phyloP scores from a whole-genome alignment of 2,797 vertebrate species.

The Pagetopsis macropterus region DNA sequence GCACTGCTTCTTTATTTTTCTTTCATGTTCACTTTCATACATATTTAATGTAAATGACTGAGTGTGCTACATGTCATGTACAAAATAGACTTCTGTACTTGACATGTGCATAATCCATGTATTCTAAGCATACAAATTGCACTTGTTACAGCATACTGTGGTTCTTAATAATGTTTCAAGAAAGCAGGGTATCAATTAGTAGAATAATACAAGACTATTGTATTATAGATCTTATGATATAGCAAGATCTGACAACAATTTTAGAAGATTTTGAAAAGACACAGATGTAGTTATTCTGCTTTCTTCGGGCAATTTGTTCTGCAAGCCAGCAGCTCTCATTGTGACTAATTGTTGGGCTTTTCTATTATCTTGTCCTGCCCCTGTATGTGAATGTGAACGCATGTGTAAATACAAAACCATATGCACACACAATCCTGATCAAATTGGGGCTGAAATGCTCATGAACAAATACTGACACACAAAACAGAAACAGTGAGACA shows the following conservation, averaged over 20 bases:
- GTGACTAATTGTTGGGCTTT: slow-evolving; percentile 45
- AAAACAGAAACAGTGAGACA: neutral
- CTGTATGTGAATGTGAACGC: slow-evolving; percentile 18
- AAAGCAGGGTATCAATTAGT: neutral
- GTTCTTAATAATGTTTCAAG: neutral
- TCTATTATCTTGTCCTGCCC: slow-evolving; percentile 36
- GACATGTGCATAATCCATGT: neutral
- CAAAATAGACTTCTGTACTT: neutral
- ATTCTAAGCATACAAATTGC: neutral
- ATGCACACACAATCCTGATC: slow-evolving; percentile 13
- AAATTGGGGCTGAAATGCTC: slow-evolving; percentile 13
- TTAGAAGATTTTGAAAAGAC: slow-evolving; percentile 21
- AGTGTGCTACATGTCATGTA: neutral
- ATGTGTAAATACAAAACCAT: slow-evolving; percentile 38
- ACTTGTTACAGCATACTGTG: neutral
- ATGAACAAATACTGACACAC: slow-evolving; percentile 20
- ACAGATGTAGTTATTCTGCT: slow-evolving; percentile 29
- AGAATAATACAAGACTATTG: neutral
- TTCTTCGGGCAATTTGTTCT: slow-evolving; percentile 33
- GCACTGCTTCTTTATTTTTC: neutral
- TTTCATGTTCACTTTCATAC: neutral
- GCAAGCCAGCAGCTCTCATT: slow-evolving; percentile 27
- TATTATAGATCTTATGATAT: neutral
- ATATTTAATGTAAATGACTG: neutral
- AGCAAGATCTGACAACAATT: slow-evolving; percentile 3